Evolutionary conservation across 2,113 vertebrate species (phyloP), one percentile per base, ranked within the genome.

Genomic region (Tapirus terrestris): DNA sequence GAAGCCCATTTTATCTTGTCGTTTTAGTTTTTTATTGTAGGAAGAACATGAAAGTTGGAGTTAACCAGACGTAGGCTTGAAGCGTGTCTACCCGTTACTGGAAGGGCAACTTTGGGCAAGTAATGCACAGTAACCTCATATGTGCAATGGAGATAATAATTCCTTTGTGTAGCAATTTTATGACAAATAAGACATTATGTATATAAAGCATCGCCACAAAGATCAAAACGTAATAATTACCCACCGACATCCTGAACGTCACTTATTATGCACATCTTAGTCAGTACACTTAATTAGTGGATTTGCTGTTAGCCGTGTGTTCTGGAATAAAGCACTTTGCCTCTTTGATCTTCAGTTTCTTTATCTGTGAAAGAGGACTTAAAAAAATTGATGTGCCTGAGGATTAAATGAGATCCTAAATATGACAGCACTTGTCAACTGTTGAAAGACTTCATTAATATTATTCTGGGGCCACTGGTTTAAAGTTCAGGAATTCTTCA

Each of bases 401-500:
- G 6, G 29, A 93, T 56, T 91, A 94, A 95, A 68, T 88, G 45
- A 68, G 10, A 93, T 18, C 33, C 67, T 75, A n/a, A 84, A 53
- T 61, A 84, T 56, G 45, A 96, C 93, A 94, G 23, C 31, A 73
- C 27, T 83, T 88, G 12, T 90, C 96, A 70, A 82, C 63, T 25
- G 10, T 80, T 56, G 43, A 92, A 29, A 89, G 0, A 48, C 1
- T 36, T 60, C 45, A 33, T 89, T 65, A 63, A 60, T 53, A 5
- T 94, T 87, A 60, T 45, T 88, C 82, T 90, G 25, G 68, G 27
- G 4, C 17, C 4, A 67, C 12, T 83, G 13, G 48, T 27, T 86
- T 95, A 73, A 94, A 91, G 43, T 72, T 93, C 75, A 92, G 63
- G 17, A 91, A 92, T 94, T 75, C n/a, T 96, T 87, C 94, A 96